Evolutionary conservation across 2,113 vertebrate species (phyloP), one percentile per base, ranked within the genome.

Genomic region (Eudyptes chrysolophus): DNA sequence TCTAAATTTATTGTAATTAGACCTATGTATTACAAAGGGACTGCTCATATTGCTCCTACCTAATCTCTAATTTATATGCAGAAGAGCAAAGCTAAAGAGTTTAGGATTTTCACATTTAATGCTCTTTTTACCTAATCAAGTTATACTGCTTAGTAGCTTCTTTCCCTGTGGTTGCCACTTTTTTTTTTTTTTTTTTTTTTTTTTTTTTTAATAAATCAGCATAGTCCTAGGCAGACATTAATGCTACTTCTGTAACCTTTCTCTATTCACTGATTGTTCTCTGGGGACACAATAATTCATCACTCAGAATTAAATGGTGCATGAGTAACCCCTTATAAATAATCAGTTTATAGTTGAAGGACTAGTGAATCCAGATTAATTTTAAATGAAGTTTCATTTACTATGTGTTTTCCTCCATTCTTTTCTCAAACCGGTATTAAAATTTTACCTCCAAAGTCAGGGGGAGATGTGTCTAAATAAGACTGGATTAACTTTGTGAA

Each of bases 1-100:
- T 81, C 85, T 81, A 95, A 92, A 94, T 97, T 84, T 95, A 92
- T 92, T 96, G 62, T 97, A 96, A 96, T 98, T 96, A 97, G 74
- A 88, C 80, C 69, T 96, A 96, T 94, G 86, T 79, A 93, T 96
- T 96, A 96, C 86, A 97, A 98, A 97, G 48, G 29, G 42, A 81
- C 77, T 87, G 44, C 51, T 96, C 38, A 68, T 92, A 58, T 61
- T 98, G 51, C 62, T 95, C 75, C 48, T 92, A 84, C 86, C 48
- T 97, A 97, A 97, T 97, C 82, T 97, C 68, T 96, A 90, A 97
- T 97, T 97, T 96, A 94, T 96, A 98, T 97, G 96, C 84, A 97
- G 92, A 96, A 91, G 40, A 95, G 82, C 57, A 95, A 93, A 95
- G 74, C 68, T 95, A 89, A 97, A 96, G 85, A 95, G 82, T 97